phyloP scores from a whole-genome alignment of 2,797 vertebrate species.

The Uromys caudimaculatus region DNA sequence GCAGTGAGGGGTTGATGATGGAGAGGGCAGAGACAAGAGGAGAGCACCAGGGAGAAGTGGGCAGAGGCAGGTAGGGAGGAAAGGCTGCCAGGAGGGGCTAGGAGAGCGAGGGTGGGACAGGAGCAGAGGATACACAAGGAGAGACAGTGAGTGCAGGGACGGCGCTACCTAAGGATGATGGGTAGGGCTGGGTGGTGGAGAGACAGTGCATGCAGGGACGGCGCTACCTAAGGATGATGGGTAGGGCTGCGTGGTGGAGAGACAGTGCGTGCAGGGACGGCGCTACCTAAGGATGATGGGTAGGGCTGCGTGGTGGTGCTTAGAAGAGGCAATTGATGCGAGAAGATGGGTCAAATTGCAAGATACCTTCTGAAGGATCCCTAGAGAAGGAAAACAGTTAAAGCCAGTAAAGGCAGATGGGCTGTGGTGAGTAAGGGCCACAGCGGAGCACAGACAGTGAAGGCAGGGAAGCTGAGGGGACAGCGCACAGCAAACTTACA shows the following conservation, averaged over 20 bases:
- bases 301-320: not conserved
- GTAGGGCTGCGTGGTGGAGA: not conserved
- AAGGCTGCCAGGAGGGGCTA: not conserved
- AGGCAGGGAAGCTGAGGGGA: not conserved
- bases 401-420: not conserved
- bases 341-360: not conserved
- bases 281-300: not conserved
- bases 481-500: not conserved
- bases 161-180: not conserved
- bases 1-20: not conserved
- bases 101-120: fast-evolving
- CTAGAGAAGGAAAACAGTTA: not conserved
- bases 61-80: not conserved
- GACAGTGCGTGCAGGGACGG: no score
- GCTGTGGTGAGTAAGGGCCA: not conserved
- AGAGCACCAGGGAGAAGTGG: not conserved
- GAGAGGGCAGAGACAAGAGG: not conserved
- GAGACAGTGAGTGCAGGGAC: no score
- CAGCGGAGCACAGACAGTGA: fast-evolving
- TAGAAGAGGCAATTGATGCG: not conserved
- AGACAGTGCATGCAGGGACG: no score
- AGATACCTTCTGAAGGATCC: not conserved
- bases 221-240: not conserved
- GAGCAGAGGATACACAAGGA: not conserved
- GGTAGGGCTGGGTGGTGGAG: not conserved